Base-by-base conservation (phyloP, 1,140 invertebrate species). In the Globodera rostochiensis region DNA sequence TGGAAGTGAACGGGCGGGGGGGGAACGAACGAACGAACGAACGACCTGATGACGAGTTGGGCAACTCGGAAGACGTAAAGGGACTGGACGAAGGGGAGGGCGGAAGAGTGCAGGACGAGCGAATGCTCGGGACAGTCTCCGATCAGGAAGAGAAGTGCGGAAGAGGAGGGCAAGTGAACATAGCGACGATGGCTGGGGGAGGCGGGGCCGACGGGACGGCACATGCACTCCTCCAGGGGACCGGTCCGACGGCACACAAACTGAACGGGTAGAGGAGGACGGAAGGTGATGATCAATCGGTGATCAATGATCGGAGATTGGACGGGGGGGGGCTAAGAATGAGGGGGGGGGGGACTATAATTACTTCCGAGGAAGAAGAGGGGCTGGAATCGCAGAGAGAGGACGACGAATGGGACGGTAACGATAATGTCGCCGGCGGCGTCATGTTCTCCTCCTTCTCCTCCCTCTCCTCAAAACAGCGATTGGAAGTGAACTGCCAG, bases 181-280 rank as follows among this genome's bases (percentile, higher is more conserved):
- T 60, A 21, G n/a, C 69, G 46, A 47, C 21, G 69, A 8, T 21
- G 66, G 15, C 66, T 19, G 66, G 69, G 69, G 21, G 69, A 71
- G 4, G n/a, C 8, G 69, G 25, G 25, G 69, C 69, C 11, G 19
- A 60, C 9, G 57, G 6, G 25, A 11, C 46, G 69, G 69, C 69
- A 71, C 69, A 71, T 36, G 46, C 69, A 71, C 69, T 71, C 69
- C 69, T 71, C 69, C 69, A 71, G n/a, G 9, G 69, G 69, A 1
- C 69, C 69, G 11, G 25, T 36, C 1, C n/a, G 69, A 36, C 69
- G 69, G 46, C 69, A 71, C 25, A 71, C 25, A 71, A 71, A 47
- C 69, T 71, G 69, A 71, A 36, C 6, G 8, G 46, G 25, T 36
- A 36, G 25, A 36, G 46, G 25, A 21, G 9, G 15, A 19, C 5